Evolutionary conservation across 2,888 invertebrate species (phyloP).

Genomic region (Masnerella sp.): DNA sequence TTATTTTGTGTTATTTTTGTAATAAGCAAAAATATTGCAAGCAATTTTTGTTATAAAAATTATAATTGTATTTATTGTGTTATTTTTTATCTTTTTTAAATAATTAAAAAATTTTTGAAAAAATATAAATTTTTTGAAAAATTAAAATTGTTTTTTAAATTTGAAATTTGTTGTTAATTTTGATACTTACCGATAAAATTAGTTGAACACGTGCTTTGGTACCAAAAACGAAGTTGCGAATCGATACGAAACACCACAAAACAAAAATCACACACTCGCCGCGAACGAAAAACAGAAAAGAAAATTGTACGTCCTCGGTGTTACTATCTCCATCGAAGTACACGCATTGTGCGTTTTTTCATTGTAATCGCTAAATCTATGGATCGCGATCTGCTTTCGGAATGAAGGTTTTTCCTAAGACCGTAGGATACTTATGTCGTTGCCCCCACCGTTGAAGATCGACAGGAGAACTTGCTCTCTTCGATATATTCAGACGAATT

Average conservation of each 20-base stretch:
- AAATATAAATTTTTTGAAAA: too few relatives aligned
- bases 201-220: too few relatives aligned
- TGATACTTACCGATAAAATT: too few relatives aligned
- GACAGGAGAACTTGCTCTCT: constrained; percentile 29
- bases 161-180: too few relatives aligned
- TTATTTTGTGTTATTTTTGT: too few relatives aligned
- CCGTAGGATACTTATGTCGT: constrained; percentile 75
- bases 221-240: too few relatives aligned
- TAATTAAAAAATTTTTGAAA: too few relatives aligned
- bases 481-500: constrained; percentile 31
- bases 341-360: constrained; percentile 59
- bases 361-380: constrained; percentile 54
- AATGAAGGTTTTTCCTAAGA: constrained; percentile 76
- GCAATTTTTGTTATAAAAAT: too few relatives aligned
- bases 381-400: constrained; percentile 72
- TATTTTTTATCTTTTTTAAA: too few relatives aligned
- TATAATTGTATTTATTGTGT: too few relatives aligned
- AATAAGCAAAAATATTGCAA: too few relatives aligned
- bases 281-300: constrained; percentile 10
- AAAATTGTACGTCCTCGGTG: constrained; percentile 17
- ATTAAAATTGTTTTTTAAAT: too few relatives aligned
- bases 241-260: constrained; percentile 13
- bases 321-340: constrained; percentile 51
- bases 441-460: constrained; percentile 66
- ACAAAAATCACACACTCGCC: constrained; percentile 35